Conservation (phyloP, 2,888 invertebrate species). For the Trichogramma evanescens region DNA sequence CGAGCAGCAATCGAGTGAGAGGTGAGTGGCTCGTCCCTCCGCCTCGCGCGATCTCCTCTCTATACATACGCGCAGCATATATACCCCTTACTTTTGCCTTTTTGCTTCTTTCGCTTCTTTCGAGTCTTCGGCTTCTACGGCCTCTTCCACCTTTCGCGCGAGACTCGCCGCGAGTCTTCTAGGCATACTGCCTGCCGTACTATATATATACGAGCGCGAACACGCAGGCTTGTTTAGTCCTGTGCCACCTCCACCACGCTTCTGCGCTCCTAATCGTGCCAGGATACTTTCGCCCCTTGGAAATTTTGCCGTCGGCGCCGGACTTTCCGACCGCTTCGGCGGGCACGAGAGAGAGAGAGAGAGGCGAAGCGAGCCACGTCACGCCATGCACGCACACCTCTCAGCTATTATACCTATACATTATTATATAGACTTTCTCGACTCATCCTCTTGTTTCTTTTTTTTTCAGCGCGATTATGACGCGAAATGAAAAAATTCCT, state of each 20-base stretch:
- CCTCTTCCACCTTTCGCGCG: slow-evolving; percentile 20
- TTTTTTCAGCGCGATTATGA: background rate
- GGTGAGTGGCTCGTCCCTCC: too few relatives aligned
- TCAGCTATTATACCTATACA: too few relatives aligned
- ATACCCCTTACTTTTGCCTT: background rate
- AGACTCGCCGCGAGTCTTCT: background rate
- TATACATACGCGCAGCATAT: too few relatives aligned
- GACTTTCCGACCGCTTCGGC: background rate
- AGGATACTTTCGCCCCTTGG: slow-evolving; percentile 43
- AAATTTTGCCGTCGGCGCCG: slow-evolving; percentile 30
- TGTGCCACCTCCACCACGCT: slow-evolving; percentile 41
- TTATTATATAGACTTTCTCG: too few relatives aligned
- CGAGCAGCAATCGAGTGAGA: too few relatives aligned
- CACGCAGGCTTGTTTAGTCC: slow-evolving; percentile 26
- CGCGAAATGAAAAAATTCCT: too few relatives aligned
- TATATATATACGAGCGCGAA: too few relatives aligned
- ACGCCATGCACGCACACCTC: too few relatives aligned
- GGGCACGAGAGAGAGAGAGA: background rate
- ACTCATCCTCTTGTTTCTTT: too few relatives aligned
- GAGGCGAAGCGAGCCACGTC: background rate
- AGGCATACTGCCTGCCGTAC: too few relatives aligned
- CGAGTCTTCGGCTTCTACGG: background rate
- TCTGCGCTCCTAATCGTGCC: slow-evolving; percentile 41
- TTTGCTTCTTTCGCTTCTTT: slow-evolving; percentile 24
- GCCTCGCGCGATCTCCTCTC: too few relatives aligned